Percentiles rank a stretch among this genome's conserved stretches.
Conservation (phyloP, 1,140 invertebrate genomes). For the Caenorhabditis remanei region DNA sequence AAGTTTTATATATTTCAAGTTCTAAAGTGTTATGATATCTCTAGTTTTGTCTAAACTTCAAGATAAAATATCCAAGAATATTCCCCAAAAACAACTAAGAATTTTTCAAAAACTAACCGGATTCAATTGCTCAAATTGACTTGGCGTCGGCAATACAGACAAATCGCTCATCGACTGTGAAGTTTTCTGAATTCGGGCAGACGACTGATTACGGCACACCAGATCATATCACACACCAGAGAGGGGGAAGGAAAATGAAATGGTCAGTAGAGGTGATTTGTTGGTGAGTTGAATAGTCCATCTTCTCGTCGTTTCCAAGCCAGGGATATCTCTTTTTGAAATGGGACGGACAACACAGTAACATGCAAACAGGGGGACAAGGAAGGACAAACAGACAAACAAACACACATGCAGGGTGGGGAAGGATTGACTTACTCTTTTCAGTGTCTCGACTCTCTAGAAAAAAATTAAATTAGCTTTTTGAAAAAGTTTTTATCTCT, state of each 20-base stretch:
- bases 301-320: slow-evolving; percentile 19
- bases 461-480: slow-evolving; percentile 44
- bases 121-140: slow-evolving; percentile 11
- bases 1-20: no score
- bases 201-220: background rate
- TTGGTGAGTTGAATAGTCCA: no score
- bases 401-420: slow-evolving; percentile 15
- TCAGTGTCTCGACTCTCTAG: slow-evolving; percentile 73
- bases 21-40: no score
- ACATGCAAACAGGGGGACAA: slow-evolving; percentile 28
- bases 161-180: slow-evolving; percentile 47
- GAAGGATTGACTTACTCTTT: slow-evolving; percentile 71
- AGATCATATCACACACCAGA: background rate
- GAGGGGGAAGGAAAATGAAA: background rate
- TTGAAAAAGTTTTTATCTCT: no score
- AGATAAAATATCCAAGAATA: background rate
- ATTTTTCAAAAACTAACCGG: background rate
- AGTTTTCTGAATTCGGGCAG: slow-evolving; percentile 36
- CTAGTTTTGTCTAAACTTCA: no score
- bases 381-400: slow-evolving; percentile 54
- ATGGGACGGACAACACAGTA: background rate
- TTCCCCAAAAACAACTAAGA: background rate
- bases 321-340: slow-evolving; percentile 39
- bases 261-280: slow-evolving; percentile 1
- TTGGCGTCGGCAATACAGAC: background rate